Conservation (phyloP, 2,113 vertebrate genomes). For the Crotalus viridis region DNA sequence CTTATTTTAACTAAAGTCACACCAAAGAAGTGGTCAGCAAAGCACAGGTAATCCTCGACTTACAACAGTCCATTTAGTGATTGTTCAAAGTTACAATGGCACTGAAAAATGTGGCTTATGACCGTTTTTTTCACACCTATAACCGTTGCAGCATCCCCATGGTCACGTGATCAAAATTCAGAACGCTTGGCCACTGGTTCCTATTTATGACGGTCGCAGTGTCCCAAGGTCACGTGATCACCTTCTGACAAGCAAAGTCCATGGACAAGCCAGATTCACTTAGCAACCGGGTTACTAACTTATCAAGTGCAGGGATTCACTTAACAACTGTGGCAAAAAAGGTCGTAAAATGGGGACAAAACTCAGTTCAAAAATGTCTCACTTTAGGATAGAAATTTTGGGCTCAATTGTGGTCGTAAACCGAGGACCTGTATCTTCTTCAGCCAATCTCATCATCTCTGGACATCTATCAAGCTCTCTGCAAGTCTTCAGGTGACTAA, state of each 20-base stretch:
- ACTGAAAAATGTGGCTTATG: no score
- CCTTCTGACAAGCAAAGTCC: no score
- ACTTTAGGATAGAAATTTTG: neutral
- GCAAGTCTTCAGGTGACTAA: neutral
- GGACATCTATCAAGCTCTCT: neutral
- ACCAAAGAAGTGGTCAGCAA: neutral
- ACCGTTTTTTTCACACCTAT: no score
- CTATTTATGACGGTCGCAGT: no score
- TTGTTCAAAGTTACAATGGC: no score
- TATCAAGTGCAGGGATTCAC: neutral
- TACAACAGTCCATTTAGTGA: no score
- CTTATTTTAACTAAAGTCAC: neutral
- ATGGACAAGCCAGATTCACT: neutral
- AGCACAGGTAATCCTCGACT: no score
- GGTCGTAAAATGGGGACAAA: neutral
- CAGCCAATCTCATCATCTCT: neutral
- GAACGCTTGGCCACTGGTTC: no score
- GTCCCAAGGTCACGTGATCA: no score
- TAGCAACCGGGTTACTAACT: neutral
- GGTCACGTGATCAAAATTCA: no score
- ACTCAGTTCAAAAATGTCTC: neutral
- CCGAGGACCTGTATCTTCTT: neutral
- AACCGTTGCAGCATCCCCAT: no score
- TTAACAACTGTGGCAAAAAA: neutral
- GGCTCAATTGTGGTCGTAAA: neutral